phyloP scores from a whole-genome alignment of 1,140 invertebrate genomes.

The Tetranychus urticae region DNA sequence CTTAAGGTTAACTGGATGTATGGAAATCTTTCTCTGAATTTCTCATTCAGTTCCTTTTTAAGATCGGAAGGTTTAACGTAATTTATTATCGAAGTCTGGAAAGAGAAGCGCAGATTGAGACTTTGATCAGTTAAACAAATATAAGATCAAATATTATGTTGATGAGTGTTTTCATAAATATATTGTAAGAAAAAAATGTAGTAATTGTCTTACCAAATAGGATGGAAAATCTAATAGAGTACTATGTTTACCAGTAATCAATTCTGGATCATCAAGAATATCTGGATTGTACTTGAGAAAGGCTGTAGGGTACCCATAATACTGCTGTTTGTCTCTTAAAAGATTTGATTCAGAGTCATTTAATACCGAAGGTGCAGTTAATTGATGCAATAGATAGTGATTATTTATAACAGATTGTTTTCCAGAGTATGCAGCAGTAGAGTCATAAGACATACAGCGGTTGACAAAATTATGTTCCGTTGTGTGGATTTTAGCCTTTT shows the following conservation, averaged over 20 bases:
- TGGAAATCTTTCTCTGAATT: conserved; percentile 85
- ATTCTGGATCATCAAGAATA: conserved; percentile 75
- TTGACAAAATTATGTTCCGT: background rate
- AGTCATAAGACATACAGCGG: background rate
- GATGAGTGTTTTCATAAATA: background rate
- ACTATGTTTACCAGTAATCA: conserved; percentile 79
- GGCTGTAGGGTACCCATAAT: background rate
- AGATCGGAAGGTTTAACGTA: conserved; percentile 87
- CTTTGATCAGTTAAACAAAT: background rate
- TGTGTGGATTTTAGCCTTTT: background rate
- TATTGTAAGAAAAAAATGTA: background rate
- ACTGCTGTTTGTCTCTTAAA: background rate
- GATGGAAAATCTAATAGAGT: conserved; percentile 82
- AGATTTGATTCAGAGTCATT: background rate
- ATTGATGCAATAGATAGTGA: background rate
- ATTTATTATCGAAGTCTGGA: conserved; percentile 60
- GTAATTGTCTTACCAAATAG: conserved; percentile 41
- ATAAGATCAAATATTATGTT: no score
- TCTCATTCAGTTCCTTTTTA: conserved; percentile 92
- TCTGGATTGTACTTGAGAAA: conserved; percentile 45
- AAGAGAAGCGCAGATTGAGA: background rate
- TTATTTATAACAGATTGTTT: background rate
- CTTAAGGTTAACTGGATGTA: conserved; percentile 82
- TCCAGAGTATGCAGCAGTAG: background rate
- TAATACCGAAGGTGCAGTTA: background rate